phyloP scores from a whole-genome alignment of 2,113 vertebrate genomes.

The Arothron firmamentum region DNA sequence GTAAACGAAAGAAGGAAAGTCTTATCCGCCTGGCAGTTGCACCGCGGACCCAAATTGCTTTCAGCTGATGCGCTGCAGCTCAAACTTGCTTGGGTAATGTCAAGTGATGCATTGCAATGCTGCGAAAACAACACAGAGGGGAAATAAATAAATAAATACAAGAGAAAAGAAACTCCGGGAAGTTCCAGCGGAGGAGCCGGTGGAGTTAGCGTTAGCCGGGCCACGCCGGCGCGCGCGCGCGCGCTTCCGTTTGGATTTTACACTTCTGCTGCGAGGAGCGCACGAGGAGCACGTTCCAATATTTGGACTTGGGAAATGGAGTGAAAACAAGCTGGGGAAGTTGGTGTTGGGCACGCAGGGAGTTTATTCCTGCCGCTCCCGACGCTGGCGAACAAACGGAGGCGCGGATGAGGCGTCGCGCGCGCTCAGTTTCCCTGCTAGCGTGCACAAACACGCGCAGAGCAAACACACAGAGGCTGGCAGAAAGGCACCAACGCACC shows the following conservation, averaged over 20 bases:
- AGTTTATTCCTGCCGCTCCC: neutral
- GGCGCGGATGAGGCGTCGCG: constrained; percentile 20
- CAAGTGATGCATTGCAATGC: constrained; percentile 84
- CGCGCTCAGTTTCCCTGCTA: constrained; percentile 25
- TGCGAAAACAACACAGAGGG: constrained; percentile 81
- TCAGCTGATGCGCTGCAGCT: constrained; percentile 90
- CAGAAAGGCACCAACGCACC: too few relatives aligned
- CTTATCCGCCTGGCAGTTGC: constrained; percentile 92
- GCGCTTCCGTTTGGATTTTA: neutral
- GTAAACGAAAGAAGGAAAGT: constrained; percentile 94
- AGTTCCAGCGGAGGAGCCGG: constrained; percentile 51
- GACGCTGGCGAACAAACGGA: constrained; percentile 27
- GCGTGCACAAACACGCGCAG: constrained; percentile 12
- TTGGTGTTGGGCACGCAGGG: neutral
- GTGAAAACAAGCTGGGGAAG: neutral
- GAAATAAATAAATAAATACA: constrained; percentile 68
- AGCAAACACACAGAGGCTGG: constrained; percentile 27
- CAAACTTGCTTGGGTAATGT: constrained; percentile 88
- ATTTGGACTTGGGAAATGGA: neutral
- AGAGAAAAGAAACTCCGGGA: constrained; percentile 70
- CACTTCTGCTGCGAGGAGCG: neutral
- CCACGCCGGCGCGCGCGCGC: constrained; percentile 6
- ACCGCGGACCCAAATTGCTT: constrained; percentile 90
- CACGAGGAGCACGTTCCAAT: too few relatives aligned
- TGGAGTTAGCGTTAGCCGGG: too few relatives aligned